Base-by-base conservation (phyloP, 2,888 invertebrate genomes). In the Acanthosepion pharaonis region DNA sequence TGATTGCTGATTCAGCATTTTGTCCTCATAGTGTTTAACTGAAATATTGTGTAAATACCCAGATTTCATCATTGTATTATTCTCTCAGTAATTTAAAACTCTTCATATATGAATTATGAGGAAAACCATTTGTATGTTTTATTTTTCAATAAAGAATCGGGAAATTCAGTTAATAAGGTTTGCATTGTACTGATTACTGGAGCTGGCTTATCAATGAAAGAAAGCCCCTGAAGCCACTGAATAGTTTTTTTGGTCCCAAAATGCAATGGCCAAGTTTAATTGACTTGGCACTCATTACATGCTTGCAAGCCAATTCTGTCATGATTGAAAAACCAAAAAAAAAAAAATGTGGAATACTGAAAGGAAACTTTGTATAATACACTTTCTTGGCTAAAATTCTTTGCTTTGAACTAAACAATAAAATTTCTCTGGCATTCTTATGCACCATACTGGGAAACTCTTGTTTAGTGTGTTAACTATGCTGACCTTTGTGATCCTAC, bases 281-380 rank as follows among this genome's bases (percentile, higher is more conserved):
- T 78, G 78, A 78, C n/a, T 78, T 78, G 78, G 78, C 78, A n/a
- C n/a, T 78, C 78, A 78, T n/a, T 78, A 78, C n/a, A 33, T 78
- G 11, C 15, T 78, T 33, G 78, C 78, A 11, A n/a, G 78, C 78
- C 78, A 78, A 15, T 78, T 78, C n/a, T 18, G n/a, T 11, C 15
- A 78, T 15, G 9, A 78, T n/a, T n/a, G 1, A 1, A 9, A 78
- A 78, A 78, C n/a, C n/a, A 78, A 78, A n/a, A 9, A 15, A n/a
- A 15, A n/a, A 23, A 78, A 78, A 15, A 18, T 33, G 33, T n/a
- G 23, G 78, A 11, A n/a, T 15, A 42, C 42, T 78, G n/a, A 78
- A 78, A 78, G 33, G 11, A 15, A n/a, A 33, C 78, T 78, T 78
- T 78, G n/a, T 78, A 3, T n/a, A 33, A 33, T 78, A 59, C 51